Base-by-base conservation (phyloP, 2,797 vertebrate genomes). In the Chaunax sp. region DNA sequence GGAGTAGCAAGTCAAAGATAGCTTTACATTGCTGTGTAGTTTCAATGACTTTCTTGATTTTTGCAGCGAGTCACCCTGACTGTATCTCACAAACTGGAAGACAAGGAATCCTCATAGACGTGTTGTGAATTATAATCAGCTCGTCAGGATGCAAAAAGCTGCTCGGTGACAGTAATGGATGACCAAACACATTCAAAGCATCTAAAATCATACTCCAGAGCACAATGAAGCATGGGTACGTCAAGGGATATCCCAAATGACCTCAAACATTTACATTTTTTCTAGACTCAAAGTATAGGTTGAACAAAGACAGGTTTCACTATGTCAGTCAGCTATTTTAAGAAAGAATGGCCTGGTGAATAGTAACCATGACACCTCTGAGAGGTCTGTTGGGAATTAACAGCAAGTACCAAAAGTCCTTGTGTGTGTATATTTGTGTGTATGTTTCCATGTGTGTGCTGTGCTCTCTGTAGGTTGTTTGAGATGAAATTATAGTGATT, bases 301-400 rank as follows among this genome's bases (percentile, higher is more conserved):
- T n/a, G n/a, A 35, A 8, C 8, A 9, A 35, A 35, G 6, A 11
- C 10, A 11, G 10, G 33, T 35, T 35, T 11, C n/a, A n/a, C n/a
- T n/a, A n/a, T n/a, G n/a, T n/a, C n/a, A n/a, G n/a, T 35, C 1
- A 35, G 33, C 10, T 35, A 35, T 11, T 9, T 50, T 49, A 37
- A 75, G 15, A 60, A 66, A 63, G 67, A 56, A 45, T 25, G 46
- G 66, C 57, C 41, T 52, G 33, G 50, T 71, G 45, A 72, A 75
- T 11, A 33, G 84, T 86, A 69, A 28, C 77, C 77, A 77, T 64
- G 82, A 68, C 85, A 68, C 67, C 72, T 49, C 47, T 7, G 45
- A 56, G 75, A 54, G 35, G 15, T 57, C 61, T 67, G 72, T 12
- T 20, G 37, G 59, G 77, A 84, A 81, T 75, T 75, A 81, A 77